Percentiles rank a stretch among this genome's conserved stretches.
Evolutionary conservation across 2,113 vertebrate species (phyloP).

Genomic region (Atlantisia rogersi): DNA sequence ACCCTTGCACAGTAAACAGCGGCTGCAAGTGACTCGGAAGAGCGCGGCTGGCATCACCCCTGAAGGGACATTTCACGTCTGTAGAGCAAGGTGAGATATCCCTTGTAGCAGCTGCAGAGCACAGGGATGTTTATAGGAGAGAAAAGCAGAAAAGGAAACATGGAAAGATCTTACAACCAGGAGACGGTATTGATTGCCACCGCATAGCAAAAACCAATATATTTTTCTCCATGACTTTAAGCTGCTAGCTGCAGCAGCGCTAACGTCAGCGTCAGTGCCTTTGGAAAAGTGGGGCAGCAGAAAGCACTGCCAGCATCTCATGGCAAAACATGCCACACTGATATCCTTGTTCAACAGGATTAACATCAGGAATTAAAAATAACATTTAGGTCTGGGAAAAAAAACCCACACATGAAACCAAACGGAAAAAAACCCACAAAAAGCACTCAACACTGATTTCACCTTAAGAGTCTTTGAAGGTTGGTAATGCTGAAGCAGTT

Average conservation of each 20-base stretch:
- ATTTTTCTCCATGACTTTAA: background rate
- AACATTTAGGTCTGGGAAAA: background rate
- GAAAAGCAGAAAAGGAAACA: background rate
- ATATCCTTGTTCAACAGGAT: conserved; percentile 46
- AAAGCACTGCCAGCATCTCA: conserved; percentile 33
- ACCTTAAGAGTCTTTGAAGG: background rate
- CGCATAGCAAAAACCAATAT: background rate
- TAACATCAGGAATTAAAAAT: conserved; percentile 64
- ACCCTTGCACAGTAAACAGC: background rate
- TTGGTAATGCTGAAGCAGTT: background rate
- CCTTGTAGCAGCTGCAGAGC: background rate
- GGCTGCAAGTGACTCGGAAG: background rate
- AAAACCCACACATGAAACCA: no score
- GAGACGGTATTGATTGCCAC: background rate
- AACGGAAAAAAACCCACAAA: no score
- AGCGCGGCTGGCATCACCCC: background rate
- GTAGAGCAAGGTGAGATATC: background rate
- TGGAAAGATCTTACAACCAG: background rate
- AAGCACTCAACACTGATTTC: background rate
- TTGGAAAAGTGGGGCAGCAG: conserved; percentile 44
- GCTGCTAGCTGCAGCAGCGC: background rate
- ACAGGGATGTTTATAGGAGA: background rate
- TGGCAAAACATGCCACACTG: background rate
- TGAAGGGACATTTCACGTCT: background rate
- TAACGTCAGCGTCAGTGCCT: background rate